These are phyloP conservation scores for Campodea augens DNA, from an alignment of 1,140 invertebrate species.

Conservation along the genomic window DNA sequence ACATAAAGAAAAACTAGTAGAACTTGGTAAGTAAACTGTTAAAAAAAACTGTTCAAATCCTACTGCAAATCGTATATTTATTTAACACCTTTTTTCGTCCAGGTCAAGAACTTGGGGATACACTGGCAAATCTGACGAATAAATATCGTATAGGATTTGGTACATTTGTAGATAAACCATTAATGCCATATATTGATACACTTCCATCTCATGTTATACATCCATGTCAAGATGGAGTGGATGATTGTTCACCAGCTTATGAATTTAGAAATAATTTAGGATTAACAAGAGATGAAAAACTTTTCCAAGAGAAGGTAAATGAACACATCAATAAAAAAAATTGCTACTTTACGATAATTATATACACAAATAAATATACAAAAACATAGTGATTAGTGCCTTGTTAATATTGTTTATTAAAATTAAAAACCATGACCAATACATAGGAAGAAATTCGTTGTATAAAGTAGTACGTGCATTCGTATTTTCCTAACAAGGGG, in stretches of 20 bases:
- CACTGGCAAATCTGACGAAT: conserved; percentile 50
- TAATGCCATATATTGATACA: conserved; percentile 41
- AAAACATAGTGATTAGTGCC: too few species aligned
- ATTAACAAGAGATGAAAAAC: conserved; percentile 33
- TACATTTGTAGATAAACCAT: conserved; percentile 51
- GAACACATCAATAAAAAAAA: too few species aligned
- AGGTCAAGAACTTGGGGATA: conserved; percentile 34
- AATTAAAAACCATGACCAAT: too few species aligned
- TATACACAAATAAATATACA: too few species aligned
- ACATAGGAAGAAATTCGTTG: too few species aligned
- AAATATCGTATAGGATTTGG: conserved; percentile 62
- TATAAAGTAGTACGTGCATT: too few species aligned
- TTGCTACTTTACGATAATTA: too few species aligned
- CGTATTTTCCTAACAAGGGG: too few species aligned
- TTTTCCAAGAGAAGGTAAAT: conserved; percentile 34
- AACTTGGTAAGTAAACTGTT: conserved; percentile 41
- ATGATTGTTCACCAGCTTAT: conserved; percentile 33
- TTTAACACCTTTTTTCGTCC: conserved; percentile 2
- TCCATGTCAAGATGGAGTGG: conserved; percentile 28
- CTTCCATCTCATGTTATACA: conserved; percentile 21
- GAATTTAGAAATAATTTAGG: conserved; percentile 45
- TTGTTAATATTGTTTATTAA: too few species aligned
- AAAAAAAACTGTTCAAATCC: too few species aligned
- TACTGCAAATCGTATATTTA: neutral
- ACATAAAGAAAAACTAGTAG: conserved; percentile 57